Conservation (phyloP, 53 echinoderm and acorn worm genomes). For the Echinarachnius parma region DNA sequence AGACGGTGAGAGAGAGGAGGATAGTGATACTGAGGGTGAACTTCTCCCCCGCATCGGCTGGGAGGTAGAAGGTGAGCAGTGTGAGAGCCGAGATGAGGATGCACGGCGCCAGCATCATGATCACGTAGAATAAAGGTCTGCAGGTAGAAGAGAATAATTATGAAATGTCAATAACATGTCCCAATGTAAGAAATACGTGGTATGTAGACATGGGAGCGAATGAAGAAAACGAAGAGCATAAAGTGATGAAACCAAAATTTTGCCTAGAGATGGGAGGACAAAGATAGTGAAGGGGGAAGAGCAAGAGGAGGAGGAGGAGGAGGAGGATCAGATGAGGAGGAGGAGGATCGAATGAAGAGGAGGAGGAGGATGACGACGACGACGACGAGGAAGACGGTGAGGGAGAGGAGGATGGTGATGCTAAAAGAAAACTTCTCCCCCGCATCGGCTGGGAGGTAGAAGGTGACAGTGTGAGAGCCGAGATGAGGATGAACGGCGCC, state of each 20-base stretch:
- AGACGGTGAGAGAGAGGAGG: slow-evolving; percentile 93
- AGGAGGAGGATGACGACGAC: too few species aligned
- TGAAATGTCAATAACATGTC: too few species aligned
- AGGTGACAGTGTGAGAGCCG: slow-evolving; percentile 78
- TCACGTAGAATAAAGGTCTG: slow-evolving; percentile 77
- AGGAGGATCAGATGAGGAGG: too few species aligned
- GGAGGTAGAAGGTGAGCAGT: slow-evolving; percentile 77
- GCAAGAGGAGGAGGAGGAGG: too few species aligned
- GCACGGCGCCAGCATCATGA: slow-evolving; percentile 82
- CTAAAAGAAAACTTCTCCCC: slow-evolving; percentile 93
- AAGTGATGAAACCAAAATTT: too few species aligned
- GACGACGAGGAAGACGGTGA: slow-evolving; percentile 82
- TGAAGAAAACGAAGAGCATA: too few species aligned
- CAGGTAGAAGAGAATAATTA: background rate
- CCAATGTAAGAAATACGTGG: too few species aligned
- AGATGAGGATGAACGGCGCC: slow-evolving; percentile 87
- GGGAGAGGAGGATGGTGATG: slow-evolving; percentile 96
- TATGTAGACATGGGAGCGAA: too few species aligned
- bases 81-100: slow-evolving; percentile 85
- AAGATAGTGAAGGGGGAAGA: too few species aligned
- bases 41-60: slow-evolving; percentile 89
- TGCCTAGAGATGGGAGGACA: too few species aligned
- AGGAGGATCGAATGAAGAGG: too few species aligned
- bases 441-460: slow-evolving; percentile 86
- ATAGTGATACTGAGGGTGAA: slow-evolving; percentile 95